Evolutionary conservation across 2,888 invertebrate species (phyloP), one percentile per base, ranked within the genome.

Genomic region (Macropis europaea): DNA sequence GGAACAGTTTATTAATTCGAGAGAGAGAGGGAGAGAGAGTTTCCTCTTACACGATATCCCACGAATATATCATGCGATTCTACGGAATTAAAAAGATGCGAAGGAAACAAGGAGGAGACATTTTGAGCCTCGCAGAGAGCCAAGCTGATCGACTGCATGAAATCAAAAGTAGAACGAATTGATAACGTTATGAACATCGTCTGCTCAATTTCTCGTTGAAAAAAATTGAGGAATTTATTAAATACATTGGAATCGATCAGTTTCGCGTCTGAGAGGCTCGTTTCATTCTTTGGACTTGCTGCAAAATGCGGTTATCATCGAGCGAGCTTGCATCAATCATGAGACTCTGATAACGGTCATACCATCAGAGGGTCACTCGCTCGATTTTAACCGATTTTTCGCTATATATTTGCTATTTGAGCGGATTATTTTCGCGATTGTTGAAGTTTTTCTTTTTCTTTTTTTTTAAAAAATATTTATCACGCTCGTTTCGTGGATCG

Each of bases 391-490:
- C 73, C 45, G 28, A 34, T 57, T 48, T 59, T 77, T 67, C 72
- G 63, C 68, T 11, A n/a, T n/a, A n/a, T n/a, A n/a, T n/a, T 54
- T 76, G 71, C 75, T 64, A 76, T 60, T 64, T 45, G 77, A 75
- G 78, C 73, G 76, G 77, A 76, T 73, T 72, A 77, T 73, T 78
- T 76, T 78, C 76, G 74, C 73, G 74, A 81, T 82, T 86, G 84
- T 86, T 84, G 83, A 81, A 48, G 78, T 52, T 61, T 22, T 42
- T 62, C 52, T 19, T 59, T 62, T 61, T 43, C 36, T 53, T 79
- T 24, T 76, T 81, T 84, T 83, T 82, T 73, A 74, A n/a, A n/a
- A n/a, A 79, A 85, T 84, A 82, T 83, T 82, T 82, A 83, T 84
- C 79, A 79, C 59, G 73, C 75, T 81, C 76, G 76, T 79, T 79